A percentile compares a stretch with the other conserved stretches of the same genome.
Evolutionary conservation across 2,888 invertebrate species (phyloP).

Genomic region (Scaptomyza cyrtandrae): DNA sequence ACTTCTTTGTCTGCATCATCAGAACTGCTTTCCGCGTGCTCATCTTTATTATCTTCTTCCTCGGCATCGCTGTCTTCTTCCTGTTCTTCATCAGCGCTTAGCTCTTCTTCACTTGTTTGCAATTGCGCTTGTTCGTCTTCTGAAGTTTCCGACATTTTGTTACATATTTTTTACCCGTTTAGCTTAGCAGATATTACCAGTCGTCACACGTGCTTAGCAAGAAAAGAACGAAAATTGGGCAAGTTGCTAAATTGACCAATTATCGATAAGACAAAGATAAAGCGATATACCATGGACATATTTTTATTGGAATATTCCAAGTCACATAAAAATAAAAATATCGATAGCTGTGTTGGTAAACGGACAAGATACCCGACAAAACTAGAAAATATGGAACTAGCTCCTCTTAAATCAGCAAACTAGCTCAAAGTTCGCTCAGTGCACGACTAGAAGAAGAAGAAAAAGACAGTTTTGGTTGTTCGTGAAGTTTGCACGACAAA

Average conservation of each 20-base stretch:
- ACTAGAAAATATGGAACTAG: background rate
- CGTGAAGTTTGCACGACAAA: constrained; percentile 56
- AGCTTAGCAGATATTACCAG: constrained; percentile 43
- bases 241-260: background rate
- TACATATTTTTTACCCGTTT: constrained; percentile 34
- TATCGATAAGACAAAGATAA: background rate
- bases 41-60: constrained; percentile 34
- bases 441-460: background rate
- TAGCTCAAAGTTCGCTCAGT: constrained; percentile 14
- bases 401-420: constrained; percentile 2
- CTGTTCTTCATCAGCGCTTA: constrained; percentile 49
- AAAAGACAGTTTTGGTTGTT: constrained; percentile 32
- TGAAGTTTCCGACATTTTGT: constrained; percentile 81
- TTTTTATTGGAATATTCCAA: background rate
- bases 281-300: constrained; percentile 9
- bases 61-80: constrained; percentile 28
- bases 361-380: background rate
- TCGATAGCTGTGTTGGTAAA: background rate
- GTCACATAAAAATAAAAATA: background rate
- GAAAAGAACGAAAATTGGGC: constrained; percentile 28
- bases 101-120: constrained; percentile 66
- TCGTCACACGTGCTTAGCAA: constrained; percentile 47
- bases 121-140: constrained; percentile 74
- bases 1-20: constrained; percentile 31
- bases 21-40: constrained; percentile 8